Evolutionary conservation across 2,113 vertebrate species (phyloP), one percentile per base, ranked within the genome.

Genomic region (Bagarius yarrelli): DNA sequence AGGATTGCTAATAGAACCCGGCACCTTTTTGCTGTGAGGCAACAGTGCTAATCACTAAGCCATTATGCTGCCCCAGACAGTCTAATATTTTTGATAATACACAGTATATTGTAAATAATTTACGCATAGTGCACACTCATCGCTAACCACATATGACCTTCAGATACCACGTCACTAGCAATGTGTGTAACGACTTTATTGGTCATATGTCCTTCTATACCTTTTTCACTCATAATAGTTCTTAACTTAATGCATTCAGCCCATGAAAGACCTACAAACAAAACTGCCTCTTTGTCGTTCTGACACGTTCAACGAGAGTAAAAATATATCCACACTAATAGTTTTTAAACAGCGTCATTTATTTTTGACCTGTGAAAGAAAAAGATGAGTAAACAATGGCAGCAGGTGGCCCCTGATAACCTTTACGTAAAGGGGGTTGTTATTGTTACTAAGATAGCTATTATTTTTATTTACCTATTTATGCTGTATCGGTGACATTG

Each of bases 311-410:
- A n/a, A 76, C 47, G 50, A 4, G 18, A 53, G 15, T 23, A 23
- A 5, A 15, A 23, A 69, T 64, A 80, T 64, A n/a, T 15, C 61
- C 79, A 55, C 36, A n/a, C n/a, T 57, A 52, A 44, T 53, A 21
- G 66, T 52, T 14, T 72, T 27, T n/a, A 63, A 81, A 72, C 50
- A 9, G 32, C 4, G 9, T 77, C 81, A 76, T 80, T 82, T 82
- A 87, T 86, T 30, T 67, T 81, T 87, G 81, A 80, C 73, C 80
- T 66, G 66, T 57, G n/a, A 72, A 44, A 55, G 55, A 75, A 63
- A 80, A n/a, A 72, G 30, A 53, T 85, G 57, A 88, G 79, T 78
- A 70, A 71, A 76, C n/a, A 64, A 78, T 14, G 16, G 21, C 11
- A 16, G 61, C 40, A 57, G 78, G 72, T 73, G 61, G 78, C 61